Percentiles rank a stretch among this genome's conserved stretches.
Conservation (phyloP, 1,140 invertebrate species). For the Drosophila tsacasi region DNA sequence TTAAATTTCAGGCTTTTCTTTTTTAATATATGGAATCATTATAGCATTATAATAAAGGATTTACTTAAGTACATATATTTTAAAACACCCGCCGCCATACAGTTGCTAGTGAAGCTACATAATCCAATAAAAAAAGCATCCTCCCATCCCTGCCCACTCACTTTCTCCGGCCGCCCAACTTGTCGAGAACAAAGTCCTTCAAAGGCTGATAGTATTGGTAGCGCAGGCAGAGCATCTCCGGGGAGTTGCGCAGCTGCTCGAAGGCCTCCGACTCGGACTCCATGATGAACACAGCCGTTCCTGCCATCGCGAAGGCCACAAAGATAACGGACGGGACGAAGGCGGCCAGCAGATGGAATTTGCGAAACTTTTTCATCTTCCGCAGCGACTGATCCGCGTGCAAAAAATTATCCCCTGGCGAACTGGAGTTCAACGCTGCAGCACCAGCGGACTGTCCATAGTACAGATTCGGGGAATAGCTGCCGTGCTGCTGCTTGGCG, state of each 20-base stretch:
- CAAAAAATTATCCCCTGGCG: conserved; percentile 48
- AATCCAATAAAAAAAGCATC: conserved; percentile 3
- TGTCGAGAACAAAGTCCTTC: conserved; percentile 89
- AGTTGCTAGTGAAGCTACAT: conserved; percentile 19
- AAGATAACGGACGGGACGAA: conserved; percentile 91
- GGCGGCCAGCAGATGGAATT: conserved; percentile 88
- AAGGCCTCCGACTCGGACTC: conserved; percentile 91
- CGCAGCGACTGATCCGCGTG: conserved; percentile 38
- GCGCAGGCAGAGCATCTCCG: conserved; percentile 91
- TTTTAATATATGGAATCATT: conserved; percentile 47
- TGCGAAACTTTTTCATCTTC: conserved; percentile 77
- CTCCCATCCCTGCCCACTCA: conserved; percentile 12
- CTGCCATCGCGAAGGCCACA: conserved; percentile 88
- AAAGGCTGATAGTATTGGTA: conserved; percentile 93
- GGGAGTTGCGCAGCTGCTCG: conserved; percentile 89
- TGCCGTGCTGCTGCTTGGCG: conserved; percentile 70
- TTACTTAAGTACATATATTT: conserved; percentile 29
- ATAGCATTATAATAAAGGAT: conserved; percentile 40
- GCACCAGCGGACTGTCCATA: conserved; percentile 65
- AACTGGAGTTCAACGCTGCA: conserved; percentile 53
- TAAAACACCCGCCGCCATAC: conserved; percentile 26
- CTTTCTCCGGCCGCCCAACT: conserved; percentile 63
- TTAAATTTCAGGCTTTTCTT: conserved; percentile 47
- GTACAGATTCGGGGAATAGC: conserved; percentile 76
- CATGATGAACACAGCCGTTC: conserved; percentile 89